phyloP scores from a whole-genome alignment of 2,113 vertebrate species.

The Ascaphus truei region DNA sequence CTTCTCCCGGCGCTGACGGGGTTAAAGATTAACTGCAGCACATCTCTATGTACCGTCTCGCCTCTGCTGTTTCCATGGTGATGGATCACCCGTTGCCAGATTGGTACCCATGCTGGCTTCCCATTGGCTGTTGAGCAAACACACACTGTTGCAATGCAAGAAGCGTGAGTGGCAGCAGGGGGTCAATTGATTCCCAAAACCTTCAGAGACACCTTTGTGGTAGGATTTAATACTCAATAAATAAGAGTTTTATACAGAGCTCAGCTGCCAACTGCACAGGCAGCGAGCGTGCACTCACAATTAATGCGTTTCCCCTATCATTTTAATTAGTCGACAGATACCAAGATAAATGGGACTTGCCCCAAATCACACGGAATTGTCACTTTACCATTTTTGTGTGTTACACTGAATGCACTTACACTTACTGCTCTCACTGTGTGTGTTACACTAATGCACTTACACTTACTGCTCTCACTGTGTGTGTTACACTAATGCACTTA shows the following conservation, averaged over 20 bases:
- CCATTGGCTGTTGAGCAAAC: constrained; percentile 25
- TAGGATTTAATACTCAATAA: constrained; percentile 24
- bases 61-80: constrained; percentile 35
- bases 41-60: constrained; percentile 34
- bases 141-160: constrained; percentile 32
- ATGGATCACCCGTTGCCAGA: constrained; percentile 36
- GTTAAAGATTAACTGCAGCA: constrained; percentile 36
- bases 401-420: too few species aligned
- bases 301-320: background rate
- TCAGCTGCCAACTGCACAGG: too few species aligned
- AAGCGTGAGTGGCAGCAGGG: constrained; percentile 31
- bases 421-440: too few species aligned
- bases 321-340: too few species aligned
- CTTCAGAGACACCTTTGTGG: constrained; percentile 33
- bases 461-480: too few species aligned
- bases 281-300: background rate
- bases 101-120: constrained; percentile 26
- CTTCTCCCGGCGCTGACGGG: constrained; percentile 29
- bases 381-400: too few species aligned
- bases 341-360: background rate
- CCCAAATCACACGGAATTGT: too few species aligned
- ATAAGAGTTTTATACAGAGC: constrained; percentile 1
- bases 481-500: too few species aligned
- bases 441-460: too few species aligned
- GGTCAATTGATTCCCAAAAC: constrained; percentile 35